phyloP scores from a whole-genome alignment of 1,140 invertebrate species.

The Manduca sexta region DNA sequence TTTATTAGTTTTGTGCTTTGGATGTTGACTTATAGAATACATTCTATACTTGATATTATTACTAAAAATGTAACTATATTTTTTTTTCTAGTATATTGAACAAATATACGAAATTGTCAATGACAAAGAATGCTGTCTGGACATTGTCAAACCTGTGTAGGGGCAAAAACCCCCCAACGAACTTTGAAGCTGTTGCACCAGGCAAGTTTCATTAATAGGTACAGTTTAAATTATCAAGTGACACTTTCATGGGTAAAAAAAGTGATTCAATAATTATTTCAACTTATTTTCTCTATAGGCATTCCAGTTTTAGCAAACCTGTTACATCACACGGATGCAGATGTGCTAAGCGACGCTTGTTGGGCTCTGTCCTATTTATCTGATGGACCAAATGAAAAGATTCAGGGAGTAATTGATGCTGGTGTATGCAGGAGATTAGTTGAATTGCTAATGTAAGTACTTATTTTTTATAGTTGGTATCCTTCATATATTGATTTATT shows the following conservation, averaged over 20 bases:
- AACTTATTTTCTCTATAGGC: constrained; percentile 62
- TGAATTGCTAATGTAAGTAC: constrained; percentile 89
- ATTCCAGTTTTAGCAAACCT: constrained; percentile 91
- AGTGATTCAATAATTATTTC: neutral
- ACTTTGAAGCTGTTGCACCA: constrained; percentile 89
- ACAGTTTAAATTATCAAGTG: neutral
- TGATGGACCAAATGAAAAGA: constrained; percentile 98
- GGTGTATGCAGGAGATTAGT: constrained; percentile 95
- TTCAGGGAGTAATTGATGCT: constrained; percentile 97
- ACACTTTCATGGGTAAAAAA: neutral
- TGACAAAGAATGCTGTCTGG: constrained; percentile 98
- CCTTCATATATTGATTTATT: too few relatives aligned
- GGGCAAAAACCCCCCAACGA: constrained; percentile 96
- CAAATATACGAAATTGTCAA: constrained; percentile 87
- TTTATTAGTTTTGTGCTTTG: neutral
- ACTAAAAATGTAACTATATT: constrained; percentile 7
- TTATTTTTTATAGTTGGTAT: neutral
- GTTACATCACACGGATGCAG: constrained; percentile 91
- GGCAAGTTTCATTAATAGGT: constrained; percentile 27
- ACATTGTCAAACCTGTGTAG: constrained; percentile 96
- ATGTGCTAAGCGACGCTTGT: constrained; percentile 95
- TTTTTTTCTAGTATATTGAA: constrained; percentile 82
- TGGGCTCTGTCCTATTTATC: constrained; percentile 96
- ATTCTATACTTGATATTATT: too few relatives aligned
- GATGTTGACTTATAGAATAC: too few relatives aligned